Base-by-base conservation (phyloP, 2,888 invertebrate genomes). In the Ischnura elegans region DNA sequence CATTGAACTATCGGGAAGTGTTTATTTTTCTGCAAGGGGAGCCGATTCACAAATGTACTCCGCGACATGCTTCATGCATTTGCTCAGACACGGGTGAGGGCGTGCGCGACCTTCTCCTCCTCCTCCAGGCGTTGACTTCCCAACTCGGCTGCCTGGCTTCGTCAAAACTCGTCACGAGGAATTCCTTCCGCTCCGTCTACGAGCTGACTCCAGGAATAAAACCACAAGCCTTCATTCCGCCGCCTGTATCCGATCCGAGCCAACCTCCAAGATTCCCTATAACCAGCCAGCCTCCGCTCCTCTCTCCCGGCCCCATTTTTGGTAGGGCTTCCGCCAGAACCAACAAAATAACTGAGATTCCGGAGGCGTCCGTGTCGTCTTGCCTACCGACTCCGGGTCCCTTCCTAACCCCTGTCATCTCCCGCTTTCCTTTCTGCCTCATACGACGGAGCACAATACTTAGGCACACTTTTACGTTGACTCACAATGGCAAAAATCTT, bases 141-240 rank as follows among this genome's bases (percentile, higher is more conserved):
- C 36, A 36, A 36, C n/a, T 29, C 6, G 36, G 29, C 76, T 2
- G 76, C 36, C 76, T 76, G 76, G 13, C 76, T 76, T 36, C 36
- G 76, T 76, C 76, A 36, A 36, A n/a, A 36, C 76, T 36, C 76
- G 76, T 76, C 29, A 76, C 13, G 10, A 76, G 76, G 36, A 76
- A 76, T 76, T 76, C 76, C 76, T 76, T 76, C 76, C 76, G 16
- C 76, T 76, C 29, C 76, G 76, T 76, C 61, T 61, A 25, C 61
- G 61, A 61, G n/a, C n/a, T n/a, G n/a, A 36, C 76, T 4, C 76
- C 10, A 76, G 76, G 76, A 76, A 76, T 76, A 36, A 76, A 76
- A 76, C 76, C 76, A 76, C 76, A 36, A 76, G 76, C 76, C 36
- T 36, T 76, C 76, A 76, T 76, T 76, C 76, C 36, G 36, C 29